A percentile compares a stretch with the other conserved stretches of the same genome.
These are phyloP conservation scores for Hylaeus anthracinus DNA, from an alignment of 1,140 invertebrate species.

Conservation along the genomic window DNA sequence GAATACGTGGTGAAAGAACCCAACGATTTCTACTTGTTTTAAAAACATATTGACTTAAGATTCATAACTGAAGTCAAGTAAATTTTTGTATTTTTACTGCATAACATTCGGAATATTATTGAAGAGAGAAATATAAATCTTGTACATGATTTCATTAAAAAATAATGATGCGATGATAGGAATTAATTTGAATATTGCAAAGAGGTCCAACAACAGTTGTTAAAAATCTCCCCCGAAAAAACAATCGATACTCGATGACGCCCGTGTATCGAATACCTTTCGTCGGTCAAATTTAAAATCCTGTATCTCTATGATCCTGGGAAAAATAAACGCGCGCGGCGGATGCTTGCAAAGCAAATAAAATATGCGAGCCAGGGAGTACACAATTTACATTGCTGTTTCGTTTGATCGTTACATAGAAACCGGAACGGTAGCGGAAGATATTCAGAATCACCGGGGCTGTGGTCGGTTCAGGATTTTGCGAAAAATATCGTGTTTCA, in stretches of 20 bases:
- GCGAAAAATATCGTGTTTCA: slow-evolving; percentile 56
- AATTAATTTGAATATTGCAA: not conserved
- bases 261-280: not conserved
- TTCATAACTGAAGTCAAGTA: too few species aligned
- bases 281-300: not conserved
- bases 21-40: too few species aligned
- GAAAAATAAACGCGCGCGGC: not conserved
- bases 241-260: slow-evolving; percentile 1
- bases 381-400: slow-evolving; percentile 29
- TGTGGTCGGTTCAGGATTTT: slow-evolving; percentile 35
- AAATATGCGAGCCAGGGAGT: slow-evolving; percentile 18
- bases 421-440: slow-evolving; percentile 5
- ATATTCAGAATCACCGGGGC: slow-evolving; percentile 22
- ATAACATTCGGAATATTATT: too few species aligned
- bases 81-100: too few species aligned
- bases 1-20: too few species aligned
- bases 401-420: slow-evolving; percentile 23
- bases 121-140: too few species aligned
- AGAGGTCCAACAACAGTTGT: not conserved
- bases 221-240: too few species aligned
- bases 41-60: too few species aligned
- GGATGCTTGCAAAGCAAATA: slow-evolving; percentile 3
- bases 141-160: too few species aligned
- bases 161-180: too few species aligned
- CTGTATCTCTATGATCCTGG: not conserved